phyloP scores from a whole-genome alignment of 2,113 vertebrate genomes.

The Gila orcuttii region DNA sequence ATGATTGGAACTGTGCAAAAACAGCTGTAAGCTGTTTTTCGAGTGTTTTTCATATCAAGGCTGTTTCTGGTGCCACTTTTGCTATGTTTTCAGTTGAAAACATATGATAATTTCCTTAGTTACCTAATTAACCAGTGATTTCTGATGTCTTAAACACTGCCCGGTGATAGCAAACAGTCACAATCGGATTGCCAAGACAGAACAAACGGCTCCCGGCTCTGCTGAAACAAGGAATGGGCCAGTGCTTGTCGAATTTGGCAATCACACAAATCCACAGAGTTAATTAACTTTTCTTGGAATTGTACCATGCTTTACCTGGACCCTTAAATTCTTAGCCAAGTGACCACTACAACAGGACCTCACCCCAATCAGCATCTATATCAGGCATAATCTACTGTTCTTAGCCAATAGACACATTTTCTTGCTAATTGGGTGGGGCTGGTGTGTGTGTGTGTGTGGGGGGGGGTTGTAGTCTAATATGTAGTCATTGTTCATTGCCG shows the following conservation, averaged over 20 bases:
- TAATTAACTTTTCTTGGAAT: slow-evolving; percentile 60
- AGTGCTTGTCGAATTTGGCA: slow-evolving; percentile 52
- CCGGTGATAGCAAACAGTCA: slow-evolving; percentile 12
- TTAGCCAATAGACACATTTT: slow-evolving; percentile 36
- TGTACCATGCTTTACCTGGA: slow-evolving; percentile 49
- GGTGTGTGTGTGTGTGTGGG: too few relatives aligned
- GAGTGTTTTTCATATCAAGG: neutral
- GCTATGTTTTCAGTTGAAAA: slow-evolving; percentile 8
- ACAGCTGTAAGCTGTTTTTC: neutral
- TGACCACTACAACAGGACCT: slow-evolving; percentile 47
- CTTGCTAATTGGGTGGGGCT: neutral
- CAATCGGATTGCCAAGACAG: slow-evolving; percentile 28
- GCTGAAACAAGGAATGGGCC: slow-evolving; percentile 37
- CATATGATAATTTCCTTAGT: slow-evolving; percentile 13
- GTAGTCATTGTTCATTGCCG: too few relatives aligned
- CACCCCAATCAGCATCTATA: slow-evolving; percentile 37
- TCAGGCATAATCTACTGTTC: slow-evolving; percentile 17
- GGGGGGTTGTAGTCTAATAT: too few relatives aligned
- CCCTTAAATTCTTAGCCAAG: slow-evolving; percentile 36
- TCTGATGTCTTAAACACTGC: slow-evolving; percentile 7
- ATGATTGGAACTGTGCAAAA: slow-evolving; percentile 26
- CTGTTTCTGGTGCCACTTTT: neutral
- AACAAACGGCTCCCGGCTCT: slow-evolving; percentile 46
- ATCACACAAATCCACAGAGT: slow-evolving; percentile 48
- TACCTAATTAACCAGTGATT: slow-evolving; percentile 14